Evolutionary conservation across 1,140 invertebrate species (phyloP), one percentile per base, ranked within the genome.

Genomic region (Lasioglossum baleicum): DNA sequence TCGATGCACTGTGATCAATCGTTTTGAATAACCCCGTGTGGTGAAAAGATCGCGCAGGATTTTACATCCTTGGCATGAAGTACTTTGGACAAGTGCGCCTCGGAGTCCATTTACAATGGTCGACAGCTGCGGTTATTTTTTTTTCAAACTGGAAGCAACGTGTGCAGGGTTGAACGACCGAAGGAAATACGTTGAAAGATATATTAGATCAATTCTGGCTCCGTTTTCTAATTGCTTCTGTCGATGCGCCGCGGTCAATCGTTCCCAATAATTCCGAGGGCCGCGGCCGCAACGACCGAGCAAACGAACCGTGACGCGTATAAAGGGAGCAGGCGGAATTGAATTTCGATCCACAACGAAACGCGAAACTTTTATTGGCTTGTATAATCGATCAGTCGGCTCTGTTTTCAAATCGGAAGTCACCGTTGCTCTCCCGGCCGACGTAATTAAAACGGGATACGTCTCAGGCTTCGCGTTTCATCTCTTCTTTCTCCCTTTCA

Each of bases 371-470:
- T 79, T 74, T 65, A 79, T 74, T 79, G 77, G 51, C 51, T 56
- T 4, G 77, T 73, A 66, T 79, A 73, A 79, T 74, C 61, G 61
- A 66, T 85, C 63, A 71, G 84, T 76, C 48, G 44, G 73, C 65
- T 68, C 61, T 68, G 42, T 58, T 71, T 64, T 83, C 77, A 67
- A 68, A 51, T 66, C 40, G 70, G 58, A 81, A 69, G 44, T 69
- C 53, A 51, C 75, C 72, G 60, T 13, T 17, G 13, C 68, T 67
- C 53, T 71, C 15, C 40, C 56, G n/a, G 65, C 40, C 40, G 20
- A 0, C 26, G 73, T 81, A 84, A 85, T 84, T 84, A 83, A 85
- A 85, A 85, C 71, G 53, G 63, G 80, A 35, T 48, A 72, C 63
- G 66, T 73, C 78, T 67, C 53, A 22, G 73, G 72, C 31, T 31